Base-by-base conservation (phyloP, 2,113 vertebrate species). In the Actenoides lindsayi region DNA sequence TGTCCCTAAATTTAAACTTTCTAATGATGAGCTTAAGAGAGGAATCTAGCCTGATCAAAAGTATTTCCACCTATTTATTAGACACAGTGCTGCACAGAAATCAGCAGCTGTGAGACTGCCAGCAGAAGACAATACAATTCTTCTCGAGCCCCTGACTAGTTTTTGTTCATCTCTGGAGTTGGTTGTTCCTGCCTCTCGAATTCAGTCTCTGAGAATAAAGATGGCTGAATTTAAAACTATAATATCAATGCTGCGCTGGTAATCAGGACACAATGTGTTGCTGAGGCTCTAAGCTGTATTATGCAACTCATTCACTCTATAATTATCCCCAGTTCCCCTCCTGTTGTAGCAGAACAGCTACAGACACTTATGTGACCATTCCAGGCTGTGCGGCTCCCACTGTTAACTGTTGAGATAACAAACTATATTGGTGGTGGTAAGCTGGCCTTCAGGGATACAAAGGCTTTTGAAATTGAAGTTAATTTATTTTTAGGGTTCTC, bases 311-410 rank as follows among this genome's bases (percentile, higher is more conserved):
- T 98, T 98, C 97, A 93, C 90, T 67, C 86, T 96, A 65, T 96
- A 98, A 98, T 98, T 98, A 96, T 93, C 89, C 77, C 93, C 89
- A 75, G 93, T 97, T 96, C 80, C 71, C 56, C 78, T 96, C 85
- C 75, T 74, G 68, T 96, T 93, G 93, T 53, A 89, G 70, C 83
- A 97, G 93, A 94, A 79, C 80, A 79, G 65, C 94, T 90, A 90
- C 87, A 94, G 67, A 96, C 93, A 57, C 95, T 96, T 67, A 68
- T 10, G 54, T 94, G 82, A 56, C 64, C 16, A 5, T 83, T 83
- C 83, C 46, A 53, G 62, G 62, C 86, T 85, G 27, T 78, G 28
- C 24, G 3, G 71, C 50, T 85, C 87, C 64, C 4, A 24, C 35
- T 54, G 64, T 76, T 46, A 89, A 48, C 89, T 94, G 87, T 89